Percentiles rank a stretch among this genome's conserved stretches.
Conservation (phyloP, 2,113 vertebrate species). For the Solea solea region DNA sequence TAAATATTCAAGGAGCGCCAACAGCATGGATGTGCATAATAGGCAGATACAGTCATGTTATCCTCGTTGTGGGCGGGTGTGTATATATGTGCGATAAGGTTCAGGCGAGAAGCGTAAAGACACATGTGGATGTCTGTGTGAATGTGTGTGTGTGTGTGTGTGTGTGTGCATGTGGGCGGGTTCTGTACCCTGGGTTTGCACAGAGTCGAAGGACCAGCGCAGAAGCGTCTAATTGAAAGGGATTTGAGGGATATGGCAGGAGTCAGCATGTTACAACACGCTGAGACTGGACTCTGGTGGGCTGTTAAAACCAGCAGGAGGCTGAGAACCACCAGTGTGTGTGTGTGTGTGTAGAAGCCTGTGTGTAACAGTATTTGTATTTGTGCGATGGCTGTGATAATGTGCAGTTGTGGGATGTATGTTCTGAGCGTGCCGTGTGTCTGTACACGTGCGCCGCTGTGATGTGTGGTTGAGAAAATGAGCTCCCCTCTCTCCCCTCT, state of each 20-base stretch:
- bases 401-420: constrained; percentile 22
- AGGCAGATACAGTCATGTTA: constrained; percentile 66
- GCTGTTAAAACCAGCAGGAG: constrained; percentile 77
- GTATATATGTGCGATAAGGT: no score
- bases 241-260: constrained; percentile 76
- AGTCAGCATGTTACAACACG: constrained; percentile 75
- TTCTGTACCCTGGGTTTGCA: constrained; percentile 62
- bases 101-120: no score
- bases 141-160: constrained; percentile 11
- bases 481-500: constrained; percentile 31
- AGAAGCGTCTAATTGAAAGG: constrained; percentile 82
- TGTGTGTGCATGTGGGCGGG: constrained; percentile 48
- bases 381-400: constrained; percentile 36
- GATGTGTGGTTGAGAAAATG: constrained; percentile 49
- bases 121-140: no score
- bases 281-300: constrained; percentile 72
- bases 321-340: constrained; percentile 68
- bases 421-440: constrained; percentile 29
- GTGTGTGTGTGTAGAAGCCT: neutral
- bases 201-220: constrained; percentile 65
- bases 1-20: constrained; percentile 78
- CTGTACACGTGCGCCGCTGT: constrained; percentile 28
- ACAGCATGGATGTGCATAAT: constrained; percentile 77
- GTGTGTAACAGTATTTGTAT: constrained; percentile 41
- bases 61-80: constrained; percentile 34